Base-by-base conservation (phyloP, 2,797 vertebrate genomes). In the Pyrocephalus nanus region DNA sequence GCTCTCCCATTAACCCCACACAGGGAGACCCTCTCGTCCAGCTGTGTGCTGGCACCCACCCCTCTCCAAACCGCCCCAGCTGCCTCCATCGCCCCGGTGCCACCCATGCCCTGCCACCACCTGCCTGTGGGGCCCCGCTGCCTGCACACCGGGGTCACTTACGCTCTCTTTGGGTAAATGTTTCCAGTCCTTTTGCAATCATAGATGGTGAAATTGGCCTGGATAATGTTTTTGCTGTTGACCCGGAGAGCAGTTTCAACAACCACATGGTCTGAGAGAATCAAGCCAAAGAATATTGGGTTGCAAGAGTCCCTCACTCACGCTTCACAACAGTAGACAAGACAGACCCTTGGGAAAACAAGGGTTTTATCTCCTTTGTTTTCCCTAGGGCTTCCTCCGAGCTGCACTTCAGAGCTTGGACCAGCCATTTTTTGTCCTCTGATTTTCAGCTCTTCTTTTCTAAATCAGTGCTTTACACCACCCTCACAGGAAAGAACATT, bases 151-250 rank as follows among this genome's bases (percentile, higher is more conserved):
- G 0, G 20, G 12, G 54, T 26, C 90, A 98, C 99, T 99, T 94
- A 99, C 99, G 98, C 98, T 30, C 97, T 98, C 94, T 98, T 98
- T 0, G 98, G 97, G 95, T 99, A 97, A 95, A 99, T 98, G 32
- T 95, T 97, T 62, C 98, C 99, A 2, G 98, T 98, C 93, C 98
- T 98, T 96, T 98, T 96, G 76, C 99, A 99, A 97, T 99, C 98
- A 1, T 99, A 99, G 97, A 99, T 98, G 98, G 98, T 98, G 97
- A 99, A 98, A 94, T 97, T 99, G 94, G 99, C 98, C 69, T 95
- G 96, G 89, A 99, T 99, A 38, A 99, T 98, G 86, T 98, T 97
- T 91, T 97, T 98, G 92, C 98, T 98, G 32, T 99, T 98, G 93
- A 99, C 99, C 94, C 98, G 98, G 93, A 99, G 98, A 36, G 98